These are phyloP conservation scores for Podargus strigoides DNA, from an alignment of 2,797 vertebrate species.

Conservation along the genomic window DNA sequence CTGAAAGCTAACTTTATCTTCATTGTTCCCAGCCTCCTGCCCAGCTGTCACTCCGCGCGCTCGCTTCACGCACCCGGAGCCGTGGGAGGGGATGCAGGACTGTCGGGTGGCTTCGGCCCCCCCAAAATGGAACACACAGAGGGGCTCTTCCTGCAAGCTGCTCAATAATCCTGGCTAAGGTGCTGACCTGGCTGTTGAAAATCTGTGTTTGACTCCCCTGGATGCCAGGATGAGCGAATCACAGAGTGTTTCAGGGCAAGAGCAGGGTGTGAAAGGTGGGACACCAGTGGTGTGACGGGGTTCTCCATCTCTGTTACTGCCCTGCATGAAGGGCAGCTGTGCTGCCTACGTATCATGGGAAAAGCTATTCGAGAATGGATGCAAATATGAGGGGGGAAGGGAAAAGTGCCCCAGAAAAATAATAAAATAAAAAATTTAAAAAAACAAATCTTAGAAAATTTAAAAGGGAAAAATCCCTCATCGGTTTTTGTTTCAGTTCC, in stretches of 20 bases:
- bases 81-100: not conserved
- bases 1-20: slow-evolving; percentile 71
- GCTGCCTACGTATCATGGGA: not conserved
- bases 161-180: not conserved
- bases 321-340: not conserved
- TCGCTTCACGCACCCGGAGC: slow-evolving; percentile 6
- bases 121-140: not conserved
- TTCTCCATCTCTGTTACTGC: not conserved
- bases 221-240: accelerated
- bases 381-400: not conserved
- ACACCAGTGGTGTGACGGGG: accelerated
- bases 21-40: slow-evolving; percentile 68
- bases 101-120: not conserved
- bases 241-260: accelerated
- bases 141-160: not conserved
- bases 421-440: not conserved
- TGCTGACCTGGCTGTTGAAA: not conserved
- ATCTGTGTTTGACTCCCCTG: accelerated
- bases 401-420: not conserved
- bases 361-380: not conserved
- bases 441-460: not conserved
- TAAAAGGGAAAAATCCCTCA: not conserved
- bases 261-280: not conserved
- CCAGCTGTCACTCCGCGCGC: slow-evolving; percentile 48
- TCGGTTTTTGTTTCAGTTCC: not conserved